Evolutionary conservation across 1,140 invertebrate species (phyloP), one percentile per base, ranked within the genome.

Genomic region (Drosophila rufa): DNA sequence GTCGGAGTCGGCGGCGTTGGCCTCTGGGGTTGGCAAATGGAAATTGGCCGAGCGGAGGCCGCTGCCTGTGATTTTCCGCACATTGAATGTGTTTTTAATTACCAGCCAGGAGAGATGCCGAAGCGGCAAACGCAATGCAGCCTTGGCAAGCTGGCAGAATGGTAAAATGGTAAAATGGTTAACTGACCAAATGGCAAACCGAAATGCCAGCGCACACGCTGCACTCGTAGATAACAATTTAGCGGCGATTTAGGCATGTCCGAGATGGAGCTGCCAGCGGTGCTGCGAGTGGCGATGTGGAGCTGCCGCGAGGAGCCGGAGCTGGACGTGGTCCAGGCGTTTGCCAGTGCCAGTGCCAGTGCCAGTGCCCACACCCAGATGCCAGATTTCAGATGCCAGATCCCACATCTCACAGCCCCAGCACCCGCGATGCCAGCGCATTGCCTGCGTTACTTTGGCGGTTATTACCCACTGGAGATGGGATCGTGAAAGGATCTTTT

Each of bases 201-300:
- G 46, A 80, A 84, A 90, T 85, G 85, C 85, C 85, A 75, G 78
- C 85, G 75, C 84, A 89, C 77, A 89, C 78, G 78, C 86, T 73
- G 85, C 84, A 90, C 85, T 90, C 86, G 83, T 90, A 91, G 85
- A 91, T 90, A 90, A 90, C 85, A 90, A 90, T 90, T 90, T 90
- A 85, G 86, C 75, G 62, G 85, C 85, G 86, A 90, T 90, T 90
- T 91, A 90, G 85, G 81, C 85, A 90, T 80, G 80, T 90, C 80
- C 80, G 82, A 79, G 69, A 50, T 60, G 60, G 45, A 77, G 47
- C 61, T 68, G 66, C 66, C 66, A 67, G 55, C 25, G 55, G 42
- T 47, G 62, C 27, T 66, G 59, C 45, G 42, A 58, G 14, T 61
- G 58, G 60, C 51, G 42, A 27, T 55, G 45, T 40, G 53, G 25